Evolutionary conservation across 2,888 invertebrate genomes (phyloP).

Genomic region (Cyrtodaria siliqua): DNA sequence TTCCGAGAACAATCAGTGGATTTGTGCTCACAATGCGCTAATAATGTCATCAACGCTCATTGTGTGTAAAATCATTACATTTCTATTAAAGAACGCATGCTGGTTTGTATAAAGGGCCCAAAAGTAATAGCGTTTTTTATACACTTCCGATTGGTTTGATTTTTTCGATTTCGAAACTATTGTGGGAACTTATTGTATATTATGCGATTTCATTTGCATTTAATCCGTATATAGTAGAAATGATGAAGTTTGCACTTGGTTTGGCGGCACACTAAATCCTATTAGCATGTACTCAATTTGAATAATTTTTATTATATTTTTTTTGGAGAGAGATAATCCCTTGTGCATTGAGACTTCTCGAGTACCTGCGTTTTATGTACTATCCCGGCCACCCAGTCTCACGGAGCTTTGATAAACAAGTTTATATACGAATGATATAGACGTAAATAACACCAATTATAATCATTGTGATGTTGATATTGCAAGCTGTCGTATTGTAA

Average conservation of each 20-base stretch:
- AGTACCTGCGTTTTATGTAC: too few species aligned
- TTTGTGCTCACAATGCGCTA: constrained; percentile 62
- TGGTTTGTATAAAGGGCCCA: constrained; percentile 45
- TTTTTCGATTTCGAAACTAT: constrained; percentile 41
- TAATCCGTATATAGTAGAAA: constrained; percentile 51
- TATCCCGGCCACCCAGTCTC: too few species aligned
- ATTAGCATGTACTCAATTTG: constrained; percentile 23
- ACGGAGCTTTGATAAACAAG: too few species aligned
- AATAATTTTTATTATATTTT: constrained; percentile 21
- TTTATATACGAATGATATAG: too few species aligned
- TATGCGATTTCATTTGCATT: constrained; percentile 45
- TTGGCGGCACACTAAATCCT: constrained; percentile 19
- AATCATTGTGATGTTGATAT: too few species aligned
- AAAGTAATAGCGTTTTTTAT: constrained; percentile 57
- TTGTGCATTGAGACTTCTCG: background rate
- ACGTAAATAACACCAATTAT: too few species aligned
- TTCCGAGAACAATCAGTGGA: constrained; percentile 53
- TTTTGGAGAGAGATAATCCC: constrained; percentile 19
- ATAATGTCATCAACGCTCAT: constrained; percentile 59
- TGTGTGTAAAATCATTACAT: constrained; percentile 59
- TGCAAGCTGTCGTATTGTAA: too few species aligned
- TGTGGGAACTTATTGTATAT: constrained; percentile 48
- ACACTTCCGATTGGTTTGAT: constrained; percentile 59
- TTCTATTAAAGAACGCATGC: constrained; percentile 52
- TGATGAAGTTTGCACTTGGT: constrained; percentile 32